Conservation (phyloP, 2,888 invertebrate genomes). For the Elegia similella region DNA sequence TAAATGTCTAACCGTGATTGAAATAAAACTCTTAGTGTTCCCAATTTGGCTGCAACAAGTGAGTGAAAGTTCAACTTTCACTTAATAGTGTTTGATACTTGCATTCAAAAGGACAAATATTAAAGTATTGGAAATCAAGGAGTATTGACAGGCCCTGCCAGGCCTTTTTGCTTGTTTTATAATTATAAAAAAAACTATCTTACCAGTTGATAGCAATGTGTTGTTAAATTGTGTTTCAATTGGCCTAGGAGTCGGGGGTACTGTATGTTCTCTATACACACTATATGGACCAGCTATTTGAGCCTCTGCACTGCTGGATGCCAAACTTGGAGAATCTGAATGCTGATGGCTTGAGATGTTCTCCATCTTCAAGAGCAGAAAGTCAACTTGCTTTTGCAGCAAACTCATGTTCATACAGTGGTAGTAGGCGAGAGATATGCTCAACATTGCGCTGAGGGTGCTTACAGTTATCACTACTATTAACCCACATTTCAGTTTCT, state of each 20-base stretch:
- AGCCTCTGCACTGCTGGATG: conserved; percentile 6
- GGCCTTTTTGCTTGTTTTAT: not conserved
- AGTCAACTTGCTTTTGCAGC: conserved; percentile 12
- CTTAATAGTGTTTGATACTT: no score
- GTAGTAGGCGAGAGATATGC: conserved; percentile 8
- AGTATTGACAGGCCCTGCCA: not conserved
- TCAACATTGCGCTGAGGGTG: conserved; percentile 9
- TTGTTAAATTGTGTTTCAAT: not conserved
- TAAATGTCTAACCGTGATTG: no score
- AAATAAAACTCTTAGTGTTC: no score
- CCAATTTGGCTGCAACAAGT: no score
- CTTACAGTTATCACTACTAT: conserved; percentile 6
- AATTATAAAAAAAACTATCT: not conserved
- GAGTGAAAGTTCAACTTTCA: no score
- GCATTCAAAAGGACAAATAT: no score
- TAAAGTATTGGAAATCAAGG: not conserved
- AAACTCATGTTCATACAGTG: conserved; percentile 13
- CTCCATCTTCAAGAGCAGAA: conserved; percentile 10
- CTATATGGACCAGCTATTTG: conserved; percentile 1
- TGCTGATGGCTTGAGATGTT: conserved; percentile 1
- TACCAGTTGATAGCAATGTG: not conserved
- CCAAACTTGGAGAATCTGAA: not conserved
- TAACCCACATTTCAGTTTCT: conserved; percentile 7
- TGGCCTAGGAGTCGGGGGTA: not conserved
- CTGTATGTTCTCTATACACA: not conserved